These are phyloP conservation scores for Coracias cyanogaster DNA, from an alignment of 2,797 vertebrate genomes.

Conservation along the genomic window DNA sequence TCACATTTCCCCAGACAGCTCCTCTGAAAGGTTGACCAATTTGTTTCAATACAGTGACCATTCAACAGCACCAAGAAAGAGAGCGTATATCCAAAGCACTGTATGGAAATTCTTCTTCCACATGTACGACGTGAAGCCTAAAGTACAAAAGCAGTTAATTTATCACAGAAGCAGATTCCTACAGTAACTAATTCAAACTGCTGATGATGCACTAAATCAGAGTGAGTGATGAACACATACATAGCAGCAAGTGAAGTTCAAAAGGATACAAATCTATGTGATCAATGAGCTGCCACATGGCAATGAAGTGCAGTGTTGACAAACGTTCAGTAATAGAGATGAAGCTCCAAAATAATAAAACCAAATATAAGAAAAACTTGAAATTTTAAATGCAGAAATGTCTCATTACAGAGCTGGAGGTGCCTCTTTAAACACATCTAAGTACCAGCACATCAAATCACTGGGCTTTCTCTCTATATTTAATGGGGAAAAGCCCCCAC, in stretches of 20 bases:
- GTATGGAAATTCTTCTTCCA: constrained; percentile 71
- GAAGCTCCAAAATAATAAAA: constrained; percentile 68
- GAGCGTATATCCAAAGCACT: neutral
- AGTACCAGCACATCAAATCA: neutral
- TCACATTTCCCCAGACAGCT: constrained; percentile 15
- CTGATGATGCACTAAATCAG: constrained; percentile 85
- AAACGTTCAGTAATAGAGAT: constrained; percentile 55
- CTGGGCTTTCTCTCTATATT: neutral
- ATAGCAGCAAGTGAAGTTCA: constrained; percentile 75
- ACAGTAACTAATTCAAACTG: constrained; percentile 80
- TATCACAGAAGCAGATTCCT: constrained; percentile 70
- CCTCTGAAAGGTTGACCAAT: constrained; percentile 54
- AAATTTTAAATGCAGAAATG: constrained; percentile 9
- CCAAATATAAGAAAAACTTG: constrained; percentile 23
- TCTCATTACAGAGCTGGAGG: neutral
- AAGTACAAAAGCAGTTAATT: constrained; percentile 75
- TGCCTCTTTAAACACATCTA: neutral
- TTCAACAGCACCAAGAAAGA: constrained; percentile 44
- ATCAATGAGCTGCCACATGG: constrained; percentile 78
- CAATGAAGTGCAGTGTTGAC: constrained; percentile 77
- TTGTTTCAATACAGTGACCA: constrained; percentile 51
- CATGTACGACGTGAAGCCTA: constrained; percentile 60
- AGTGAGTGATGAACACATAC: constrained; percentile 79
- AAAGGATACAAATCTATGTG: constrained; percentile 77
- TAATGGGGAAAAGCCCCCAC: neutral